These are phyloP conservation scores for Leucoraja erinaceus DNA, from an alignment of 2,113 vertebrate genomes.

Conservation along the genomic window DNA sequence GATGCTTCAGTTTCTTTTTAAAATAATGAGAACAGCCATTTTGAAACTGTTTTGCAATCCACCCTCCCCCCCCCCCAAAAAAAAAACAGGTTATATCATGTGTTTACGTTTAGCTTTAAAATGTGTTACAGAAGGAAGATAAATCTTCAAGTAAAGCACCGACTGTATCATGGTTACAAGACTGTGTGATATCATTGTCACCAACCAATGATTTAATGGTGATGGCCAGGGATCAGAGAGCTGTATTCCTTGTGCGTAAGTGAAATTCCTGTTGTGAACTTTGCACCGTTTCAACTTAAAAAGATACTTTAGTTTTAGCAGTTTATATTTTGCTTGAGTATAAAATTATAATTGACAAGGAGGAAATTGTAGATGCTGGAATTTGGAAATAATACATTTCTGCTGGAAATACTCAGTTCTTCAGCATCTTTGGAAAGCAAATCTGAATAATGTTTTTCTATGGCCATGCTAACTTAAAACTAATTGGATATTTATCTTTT, in stretches of 20 bases:
- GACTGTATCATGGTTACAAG: conserved; percentile 76
- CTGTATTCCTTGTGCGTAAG: conserved; percentile 84
- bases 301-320: too few species aligned
- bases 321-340: background rate
- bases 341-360: background rate
- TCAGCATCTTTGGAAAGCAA: too few species aligned
- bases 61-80: too few species aligned
- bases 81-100: background rate
- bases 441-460: too few species aligned
- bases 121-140: conserved; percentile 54
- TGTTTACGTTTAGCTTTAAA: background rate
- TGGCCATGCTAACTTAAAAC: too few species aligned
- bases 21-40: background rate
- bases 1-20: background rate
- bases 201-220: conserved; percentile 90
- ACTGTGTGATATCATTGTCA: conserved; percentile 83
- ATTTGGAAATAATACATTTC: too few species aligned
- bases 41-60: background rate
- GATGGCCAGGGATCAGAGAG: conserved; percentile 82
- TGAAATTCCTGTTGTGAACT: conserved; percentile 35
- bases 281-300: too few species aligned
- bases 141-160: conserved; percentile 54
- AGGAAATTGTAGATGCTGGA: background rate
- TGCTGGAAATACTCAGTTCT: too few species aligned
- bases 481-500: too few species aligned